Conservation (phyloP, 2,113 vertebrate genomes). For the Prunella fulvescens region DNA sequence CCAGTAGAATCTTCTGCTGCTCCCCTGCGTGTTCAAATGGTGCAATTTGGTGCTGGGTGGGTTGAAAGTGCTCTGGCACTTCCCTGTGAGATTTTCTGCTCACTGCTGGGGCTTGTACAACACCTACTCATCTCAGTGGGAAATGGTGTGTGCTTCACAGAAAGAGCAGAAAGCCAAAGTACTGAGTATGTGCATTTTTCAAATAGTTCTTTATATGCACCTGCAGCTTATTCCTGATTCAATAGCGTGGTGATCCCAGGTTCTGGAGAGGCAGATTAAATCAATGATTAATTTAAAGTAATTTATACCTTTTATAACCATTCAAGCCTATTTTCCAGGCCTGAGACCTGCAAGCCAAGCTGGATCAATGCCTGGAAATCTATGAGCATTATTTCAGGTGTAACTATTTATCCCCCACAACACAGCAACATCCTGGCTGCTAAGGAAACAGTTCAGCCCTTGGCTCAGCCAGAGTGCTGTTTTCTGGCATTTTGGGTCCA, state of each 20-base stretch:
- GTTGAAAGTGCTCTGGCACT: background rate
- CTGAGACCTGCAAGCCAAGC: background rate
- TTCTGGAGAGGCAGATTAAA: background rate
- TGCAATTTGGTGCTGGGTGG: background rate
- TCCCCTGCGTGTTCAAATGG: fast-evolving
- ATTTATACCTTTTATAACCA: conserved; percentile 16
- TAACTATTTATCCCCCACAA: background rate
- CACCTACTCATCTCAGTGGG: conserved; percentile 41
- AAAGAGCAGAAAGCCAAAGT: background rate
- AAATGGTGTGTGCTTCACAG: background rate
- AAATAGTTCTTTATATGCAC: background rate
- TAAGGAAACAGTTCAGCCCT: background rate
- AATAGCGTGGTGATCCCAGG: background rate
- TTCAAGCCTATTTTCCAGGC: background rate
- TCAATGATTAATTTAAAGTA: conserved; percentile 22
- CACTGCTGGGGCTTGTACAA: background rate
- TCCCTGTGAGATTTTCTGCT: background rate
- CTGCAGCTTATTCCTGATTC: background rate
- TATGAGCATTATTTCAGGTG: background rate
- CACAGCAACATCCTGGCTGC: background rate
- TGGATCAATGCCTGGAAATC: conserved; percentile 32
- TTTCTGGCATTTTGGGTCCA: background rate
- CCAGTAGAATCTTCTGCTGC: background rate
- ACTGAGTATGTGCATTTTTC: background rate
- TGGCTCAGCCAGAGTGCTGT: background rate